phyloP scores from a whole-genome alignment of 2,797 vertebrate genomes.

The Apogon talboti region DNA sequence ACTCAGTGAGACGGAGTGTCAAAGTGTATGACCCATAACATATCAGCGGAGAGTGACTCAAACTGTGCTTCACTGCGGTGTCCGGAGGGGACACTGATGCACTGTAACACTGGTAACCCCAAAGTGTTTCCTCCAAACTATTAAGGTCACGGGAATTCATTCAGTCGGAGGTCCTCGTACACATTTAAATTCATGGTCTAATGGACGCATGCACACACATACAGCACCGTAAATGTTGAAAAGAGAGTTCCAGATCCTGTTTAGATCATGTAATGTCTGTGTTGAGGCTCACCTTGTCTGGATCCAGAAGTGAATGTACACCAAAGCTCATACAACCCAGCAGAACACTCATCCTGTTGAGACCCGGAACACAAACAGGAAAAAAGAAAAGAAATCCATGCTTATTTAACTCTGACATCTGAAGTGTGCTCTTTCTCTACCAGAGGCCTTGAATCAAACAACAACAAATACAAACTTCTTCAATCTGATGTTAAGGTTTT shows the following conservation, averaged over 20 bases:
- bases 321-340: constrained; percentile 94
- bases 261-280: constrained; percentile 30
- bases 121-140: constrained; percentile 72
- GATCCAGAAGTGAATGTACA: constrained; percentile 85
- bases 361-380: constrained; percentile 40
- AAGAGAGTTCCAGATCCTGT: constrained; percentile 11
- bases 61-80: constrained; percentile 34
- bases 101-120: constrained; percentile 63
- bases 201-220: constrained; percentile 32
- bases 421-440: constrained; percentile 27
- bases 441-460: constrained; percentile 8
- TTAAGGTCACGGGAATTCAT: constrained; percentile 66
- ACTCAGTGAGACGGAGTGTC: constrained; percentile 2
- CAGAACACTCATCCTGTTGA: constrained; percentile 74
- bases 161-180: constrained; percentile 58
- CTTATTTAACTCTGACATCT: constrained; percentile 24
- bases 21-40: constrained; percentile 28
- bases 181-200: constrained; percentile 61
- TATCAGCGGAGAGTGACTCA: constrained; percentile 50
- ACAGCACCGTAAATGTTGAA: constrained; percentile 17
- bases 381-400: constrained; percentile 35
- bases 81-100: constrained; percentile 42
- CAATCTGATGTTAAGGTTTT: not conserved
- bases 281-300: constrained; percentile 82
- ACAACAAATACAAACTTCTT: constrained; percentile 5